Evolutionary conservation across 2,888 invertebrate species (phyloP).

Genomic region (Ophioninae sp.): DNA sequence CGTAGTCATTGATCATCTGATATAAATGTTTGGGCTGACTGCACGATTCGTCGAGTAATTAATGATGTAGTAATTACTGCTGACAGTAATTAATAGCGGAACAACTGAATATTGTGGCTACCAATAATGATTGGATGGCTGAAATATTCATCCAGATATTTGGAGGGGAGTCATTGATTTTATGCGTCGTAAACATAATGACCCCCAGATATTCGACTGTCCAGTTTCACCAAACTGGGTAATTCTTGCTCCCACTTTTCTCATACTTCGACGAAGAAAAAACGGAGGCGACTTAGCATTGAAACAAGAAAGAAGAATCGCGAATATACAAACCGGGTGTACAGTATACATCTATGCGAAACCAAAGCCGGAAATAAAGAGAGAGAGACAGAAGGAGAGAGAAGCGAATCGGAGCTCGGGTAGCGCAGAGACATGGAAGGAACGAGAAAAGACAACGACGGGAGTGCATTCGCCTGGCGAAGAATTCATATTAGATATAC

Average conservation of each 20-base stretch:
- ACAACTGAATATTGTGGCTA: slow-evolving; percentile 45
- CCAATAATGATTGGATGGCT: slow-evolving; percentile 46
- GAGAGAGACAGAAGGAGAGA: slow-evolving; percentile 16
- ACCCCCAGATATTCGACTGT: background rate
- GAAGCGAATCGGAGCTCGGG: slow-evolving; percentile 22
- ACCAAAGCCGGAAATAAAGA: slow-evolving; percentile 22
- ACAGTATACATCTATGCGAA: slow-evolving; percentile 7
- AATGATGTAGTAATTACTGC: background rate
- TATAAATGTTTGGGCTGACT: too few species aligned
- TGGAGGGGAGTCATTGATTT: background rate
- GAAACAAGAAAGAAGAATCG: slow-evolving; percentile 23
- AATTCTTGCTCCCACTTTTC: slow-evolving; percentile 47
- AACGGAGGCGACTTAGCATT: slow-evolving; percentile 25
- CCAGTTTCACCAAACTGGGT: slow-evolving; percentile 34
- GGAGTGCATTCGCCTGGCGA: slow-evolving; percentile 65
- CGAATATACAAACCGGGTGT: slow-evolving; percentile 28
- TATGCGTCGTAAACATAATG: background rate
- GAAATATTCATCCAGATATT: background rate
- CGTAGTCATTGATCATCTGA: too few species aligned
- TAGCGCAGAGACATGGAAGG: slow-evolving; percentile 28
- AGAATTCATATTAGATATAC: slow-evolving; percentile 73
- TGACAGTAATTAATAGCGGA: background rate
- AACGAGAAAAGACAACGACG: slow-evolving; percentile 60
- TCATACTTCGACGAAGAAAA: slow-evolving; percentile 30
- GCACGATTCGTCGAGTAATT: too few species aligned